Percentiles rank a stretch among this genome's conserved stretches.
Evolutionary conservation across 2,113 vertebrate genomes (phyloP).

Genomic region (Clupea harengus): DNA sequence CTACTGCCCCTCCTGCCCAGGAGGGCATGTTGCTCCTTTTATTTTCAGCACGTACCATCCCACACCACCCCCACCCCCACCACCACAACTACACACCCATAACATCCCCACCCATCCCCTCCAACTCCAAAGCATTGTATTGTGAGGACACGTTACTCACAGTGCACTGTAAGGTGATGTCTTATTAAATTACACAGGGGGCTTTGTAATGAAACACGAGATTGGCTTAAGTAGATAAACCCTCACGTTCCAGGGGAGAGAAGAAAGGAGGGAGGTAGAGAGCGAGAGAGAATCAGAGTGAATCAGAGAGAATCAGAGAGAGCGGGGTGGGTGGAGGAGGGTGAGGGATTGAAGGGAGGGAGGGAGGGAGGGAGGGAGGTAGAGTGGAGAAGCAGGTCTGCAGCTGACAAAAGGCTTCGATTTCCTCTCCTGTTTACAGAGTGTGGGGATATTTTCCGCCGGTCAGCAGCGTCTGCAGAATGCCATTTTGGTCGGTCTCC

Average conservation of each 20-base stretch:
- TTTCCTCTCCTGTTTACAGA: constrained; percentile 67
- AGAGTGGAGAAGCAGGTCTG: constrained; percentile 48
- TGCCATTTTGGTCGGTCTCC: constrained; percentile 28
- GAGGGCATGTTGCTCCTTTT: neutral
- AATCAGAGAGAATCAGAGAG: constrained; percentile 7
- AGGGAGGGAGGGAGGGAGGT: neutral
- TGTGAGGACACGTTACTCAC: constrained; percentile 69
- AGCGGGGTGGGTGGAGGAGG: neutral
- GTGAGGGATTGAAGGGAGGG: neutral
- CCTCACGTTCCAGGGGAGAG: constrained; percentile 46
- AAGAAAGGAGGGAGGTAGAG: neutral
- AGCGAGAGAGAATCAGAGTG: neutral
- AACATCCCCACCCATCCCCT: neutral
- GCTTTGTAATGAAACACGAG: constrained; percentile 63
- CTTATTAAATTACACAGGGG: constrained; percentile 64
- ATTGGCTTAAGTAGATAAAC: constrained; percentile 67
- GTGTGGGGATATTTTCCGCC: constrained; percentile 61
- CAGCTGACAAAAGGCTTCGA: constrained; percentile 62
- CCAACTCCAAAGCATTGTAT: constrained; percentile 39
- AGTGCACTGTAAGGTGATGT: constrained; percentile 63
- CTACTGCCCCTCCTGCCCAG: neutral
- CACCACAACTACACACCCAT: neutral
- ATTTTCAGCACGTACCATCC: neutral
- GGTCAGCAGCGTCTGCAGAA: constrained; percentile 60
- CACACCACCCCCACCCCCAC: neutral